Conservation (phyloP, 2,797 vertebrate genomes). For the Scomberomorus guttatus region DNA sequence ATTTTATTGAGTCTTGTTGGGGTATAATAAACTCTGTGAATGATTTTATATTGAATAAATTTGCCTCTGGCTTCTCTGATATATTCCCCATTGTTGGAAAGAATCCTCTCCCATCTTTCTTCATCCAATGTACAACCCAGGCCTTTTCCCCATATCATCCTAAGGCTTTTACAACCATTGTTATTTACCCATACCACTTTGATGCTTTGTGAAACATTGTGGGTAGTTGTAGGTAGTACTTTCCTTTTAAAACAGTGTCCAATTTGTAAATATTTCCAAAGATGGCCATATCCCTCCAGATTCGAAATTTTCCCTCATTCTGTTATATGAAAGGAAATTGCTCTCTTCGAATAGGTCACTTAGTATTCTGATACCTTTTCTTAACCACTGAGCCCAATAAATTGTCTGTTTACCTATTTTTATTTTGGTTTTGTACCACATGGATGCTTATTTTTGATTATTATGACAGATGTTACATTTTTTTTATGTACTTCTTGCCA, state of each 20-base stretch:
- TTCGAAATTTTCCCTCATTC: background rate
- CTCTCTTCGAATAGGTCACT: too few relatives aligned
- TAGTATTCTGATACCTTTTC: background rate
- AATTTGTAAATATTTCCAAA: background rate
- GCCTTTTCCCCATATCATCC: conserved; percentile 8
- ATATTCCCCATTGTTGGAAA: conserved; percentile 6
- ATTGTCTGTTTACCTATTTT: background rate
- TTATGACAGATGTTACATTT: background rate
- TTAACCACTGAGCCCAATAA: background rate
- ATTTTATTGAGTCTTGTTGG: conserved; percentile 11
- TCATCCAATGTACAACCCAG: conserved; percentile 14
- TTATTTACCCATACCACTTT: background rate
- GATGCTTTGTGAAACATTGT: background rate
- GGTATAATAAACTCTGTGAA: conserved; percentile 16
- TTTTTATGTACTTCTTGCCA: too few relatives aligned
- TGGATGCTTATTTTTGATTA: background rate
- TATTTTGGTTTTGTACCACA: background rate
- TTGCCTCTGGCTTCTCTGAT: conserved; percentile 27
- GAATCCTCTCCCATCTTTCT: conserved; percentile 9
- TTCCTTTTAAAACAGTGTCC: background rate
- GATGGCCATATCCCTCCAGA: background rate
- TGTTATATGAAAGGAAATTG: background rate
- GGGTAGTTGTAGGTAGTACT: background rate
- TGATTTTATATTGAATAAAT: conserved; percentile 32
- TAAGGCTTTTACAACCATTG: background rate